Percentiles rank a stretch among this genome's conserved stretches.
phyloP scores from a whole-genome alignment of 1,140 invertebrate species.

The Sitophilus oryzae region DNA sequence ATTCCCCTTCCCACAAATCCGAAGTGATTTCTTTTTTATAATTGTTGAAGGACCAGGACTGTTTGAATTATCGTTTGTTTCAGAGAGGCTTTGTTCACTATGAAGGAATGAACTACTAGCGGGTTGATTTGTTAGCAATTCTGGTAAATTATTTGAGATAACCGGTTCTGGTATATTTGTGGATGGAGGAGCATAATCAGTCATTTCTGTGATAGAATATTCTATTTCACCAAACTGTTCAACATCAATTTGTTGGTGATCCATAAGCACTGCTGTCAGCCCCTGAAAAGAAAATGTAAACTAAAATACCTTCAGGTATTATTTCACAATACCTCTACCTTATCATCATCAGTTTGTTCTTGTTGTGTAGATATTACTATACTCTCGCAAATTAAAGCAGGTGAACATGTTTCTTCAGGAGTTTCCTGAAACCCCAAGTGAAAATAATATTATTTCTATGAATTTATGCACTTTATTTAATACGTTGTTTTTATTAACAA shows the following conservation, averaged over 20 bases:
- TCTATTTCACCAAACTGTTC: slow-evolving; percentile 4
- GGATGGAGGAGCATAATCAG: background rate
- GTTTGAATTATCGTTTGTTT: slow-evolving; percentile 2
- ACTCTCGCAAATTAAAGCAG: too few species aligned
- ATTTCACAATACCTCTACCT: too few species aligned
- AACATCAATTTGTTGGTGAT: background rate
- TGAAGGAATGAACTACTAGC: background rate
- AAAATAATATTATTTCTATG: too few species aligned
- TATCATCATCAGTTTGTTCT: too few species aligned
- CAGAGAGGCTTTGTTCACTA: background rate
- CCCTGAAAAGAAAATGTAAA: background rate
- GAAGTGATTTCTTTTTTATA: slow-evolving; percentile 4
- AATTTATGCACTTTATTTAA: background rate
- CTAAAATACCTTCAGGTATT: too few species aligned
- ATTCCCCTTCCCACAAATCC: slow-evolving; percentile 1
- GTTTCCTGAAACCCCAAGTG: background rate
- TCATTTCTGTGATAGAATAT: background rate
- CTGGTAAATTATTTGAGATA: background rate
- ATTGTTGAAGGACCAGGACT: slow-evolving; percentile 4
- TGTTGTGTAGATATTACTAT: too few species aligned
- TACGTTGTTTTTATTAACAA: too few species aligned
- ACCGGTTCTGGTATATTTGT: background rate
- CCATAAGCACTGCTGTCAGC: background rate
- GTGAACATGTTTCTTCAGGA: slow-evolving; percentile 1
- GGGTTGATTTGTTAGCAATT: slow-evolving; percentile 1